Conservation (phyloP, 2,797 vertebrate genomes). For the Myotis vivesi region DNA sequence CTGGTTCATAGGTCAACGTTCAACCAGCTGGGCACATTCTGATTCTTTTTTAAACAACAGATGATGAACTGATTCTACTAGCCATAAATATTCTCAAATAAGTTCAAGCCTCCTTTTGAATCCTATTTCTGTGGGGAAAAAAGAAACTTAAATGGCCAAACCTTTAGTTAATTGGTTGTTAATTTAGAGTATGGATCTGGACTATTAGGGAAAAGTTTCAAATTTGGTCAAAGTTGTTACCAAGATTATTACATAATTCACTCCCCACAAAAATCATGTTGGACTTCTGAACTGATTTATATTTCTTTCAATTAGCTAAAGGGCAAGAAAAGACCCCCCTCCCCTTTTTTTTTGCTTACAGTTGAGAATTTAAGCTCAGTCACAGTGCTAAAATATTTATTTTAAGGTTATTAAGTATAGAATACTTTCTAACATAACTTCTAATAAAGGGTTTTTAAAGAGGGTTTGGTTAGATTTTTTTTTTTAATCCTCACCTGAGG, state of each 20-base stretch:
- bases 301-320: constrained; percentile 32
- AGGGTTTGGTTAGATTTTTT: too few species aligned
- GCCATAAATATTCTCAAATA: background rate
- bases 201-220: background rate
- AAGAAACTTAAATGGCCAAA: constrained; percentile 4
- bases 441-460: background rate
- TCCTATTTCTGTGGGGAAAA: background rate
- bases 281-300: constrained; percentile 6
- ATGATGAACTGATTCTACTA: constrained; percentile 19
- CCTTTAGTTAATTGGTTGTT: background rate
- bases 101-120: background rate
- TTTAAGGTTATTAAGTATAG: background rate
- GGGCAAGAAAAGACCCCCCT: background rate
- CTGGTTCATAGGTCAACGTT: background rate
- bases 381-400: background rate
- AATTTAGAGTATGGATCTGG: constrained; percentile 27
- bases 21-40: background rate
- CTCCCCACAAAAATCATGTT: background rate
- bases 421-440: background rate
- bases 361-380: constrained; percentile 41
- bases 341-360: background rate
- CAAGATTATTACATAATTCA: constrained; percentile 30
- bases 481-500: too few species aligned
- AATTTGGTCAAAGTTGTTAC: constrained; percentile 18
- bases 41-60: background rate